Conservation (phyloP, 1,140 invertebrate species). For the Uloborus diversus region DNA sequence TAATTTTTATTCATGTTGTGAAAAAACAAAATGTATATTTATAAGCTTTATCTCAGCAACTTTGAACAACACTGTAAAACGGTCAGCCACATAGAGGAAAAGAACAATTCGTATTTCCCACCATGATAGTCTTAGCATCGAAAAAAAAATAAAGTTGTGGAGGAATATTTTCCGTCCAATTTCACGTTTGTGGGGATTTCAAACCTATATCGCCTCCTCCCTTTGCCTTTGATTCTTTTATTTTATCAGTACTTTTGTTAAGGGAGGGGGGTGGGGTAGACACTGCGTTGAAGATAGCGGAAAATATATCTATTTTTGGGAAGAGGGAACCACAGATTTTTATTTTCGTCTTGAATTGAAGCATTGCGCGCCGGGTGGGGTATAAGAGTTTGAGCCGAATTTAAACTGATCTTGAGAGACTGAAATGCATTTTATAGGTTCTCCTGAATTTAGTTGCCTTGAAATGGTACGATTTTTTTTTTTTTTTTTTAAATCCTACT, state of each 20-base stretch:
- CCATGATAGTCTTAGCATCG: no score
- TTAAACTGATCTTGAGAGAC: constrained; percentile 35
- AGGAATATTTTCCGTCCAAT: constrained; percentile 47
- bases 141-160: constrained; percentile 27
- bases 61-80: no score
- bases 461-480: no score
- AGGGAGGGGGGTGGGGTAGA: background rate
- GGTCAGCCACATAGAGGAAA: no score
- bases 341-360: background rate
- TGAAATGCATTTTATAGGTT: no score
- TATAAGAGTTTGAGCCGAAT: constrained; percentile 20
- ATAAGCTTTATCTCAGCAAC: no score
- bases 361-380: background rate
- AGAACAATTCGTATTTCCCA: no score
- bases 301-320: constrained; percentile 52
- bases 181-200: constrained; percentile 40
- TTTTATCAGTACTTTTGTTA: constrained; percentile 37
- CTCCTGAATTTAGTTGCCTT: constrained; percentile 45
- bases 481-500: no score
- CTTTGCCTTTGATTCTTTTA: constrained; percentile 21
- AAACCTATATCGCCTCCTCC: no score
- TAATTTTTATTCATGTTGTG: no score
- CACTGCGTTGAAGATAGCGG: background rate
- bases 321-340: constrained; percentile 1
- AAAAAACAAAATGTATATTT: no score